Evolutionary conservation across 1,140 invertebrate species (phyloP).

Genomic region (Caenorhabditis tropicalis): DNA sequence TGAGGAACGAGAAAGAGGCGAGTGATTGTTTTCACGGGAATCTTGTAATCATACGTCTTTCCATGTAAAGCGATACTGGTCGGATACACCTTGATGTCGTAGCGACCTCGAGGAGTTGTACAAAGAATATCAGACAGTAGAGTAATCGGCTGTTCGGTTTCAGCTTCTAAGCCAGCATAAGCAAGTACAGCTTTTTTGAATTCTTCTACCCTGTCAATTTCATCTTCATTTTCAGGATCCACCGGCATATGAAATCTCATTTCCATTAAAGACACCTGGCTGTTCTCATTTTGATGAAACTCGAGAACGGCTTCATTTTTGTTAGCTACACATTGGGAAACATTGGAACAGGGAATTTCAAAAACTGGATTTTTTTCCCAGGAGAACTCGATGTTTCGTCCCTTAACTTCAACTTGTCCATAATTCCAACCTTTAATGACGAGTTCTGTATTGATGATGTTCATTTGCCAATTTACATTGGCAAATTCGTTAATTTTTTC

Average conservation of each 20-base stretch:
- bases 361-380: constrained; percentile 84
- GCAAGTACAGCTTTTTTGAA: constrained; percentile 92
- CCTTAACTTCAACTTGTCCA: constrained; percentile 91
- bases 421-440: constrained; percentile 99
- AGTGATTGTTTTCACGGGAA: constrained; percentile 92
- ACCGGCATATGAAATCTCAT: constrained; percentile 97
- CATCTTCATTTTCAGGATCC: constrained; percentile 75
- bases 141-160: constrained; percentile 94
- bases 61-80: constrained; percentile 98
- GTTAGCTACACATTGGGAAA: constrained; percentile 92
- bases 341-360: constrained; percentile 93
- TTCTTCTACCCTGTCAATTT: constrained; percentile 84
- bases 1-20: constrained; percentile 93
- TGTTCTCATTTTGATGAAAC: constrained; percentile 88
- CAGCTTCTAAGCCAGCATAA: constrained; percentile 95
- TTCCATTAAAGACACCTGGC: constrained; percentile 92
- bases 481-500: constrained; percentile 77
- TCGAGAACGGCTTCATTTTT: constrained; percentile 87
- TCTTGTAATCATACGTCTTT: constrained; percentile 99
- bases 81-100: constrained; percentile 98
- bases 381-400: constrained; percentile 89
- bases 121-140: constrained; percentile 96
- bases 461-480: constrained; percentile 80
- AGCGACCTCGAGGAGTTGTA: constrained; percentile 97
- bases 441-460: constrained; percentile 80